phyloP scores from a whole-genome alignment of 2,797 vertebrate genomes.

The Falco peregrinus region DNA sequence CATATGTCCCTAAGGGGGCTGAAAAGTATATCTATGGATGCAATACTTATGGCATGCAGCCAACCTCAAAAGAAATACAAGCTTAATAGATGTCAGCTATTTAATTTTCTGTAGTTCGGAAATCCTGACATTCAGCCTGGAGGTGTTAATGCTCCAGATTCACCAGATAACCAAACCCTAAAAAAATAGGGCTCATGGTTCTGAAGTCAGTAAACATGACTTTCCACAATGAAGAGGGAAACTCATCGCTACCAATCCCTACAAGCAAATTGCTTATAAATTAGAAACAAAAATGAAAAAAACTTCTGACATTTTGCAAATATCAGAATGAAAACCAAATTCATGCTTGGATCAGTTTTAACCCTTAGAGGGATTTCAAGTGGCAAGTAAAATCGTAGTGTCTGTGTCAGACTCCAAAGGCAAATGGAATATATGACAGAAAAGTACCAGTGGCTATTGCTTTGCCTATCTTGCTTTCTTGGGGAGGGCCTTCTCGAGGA shows the following conservation, averaged over 20 bases:
- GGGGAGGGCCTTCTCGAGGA: not conserved
- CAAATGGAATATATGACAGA: not conserved
- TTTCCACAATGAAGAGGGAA: not conserved
- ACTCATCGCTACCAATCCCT: not conserved
- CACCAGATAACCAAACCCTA: not conserved
- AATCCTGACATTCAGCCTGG: conserved; percentile 25
- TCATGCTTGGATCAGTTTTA: not conserved
- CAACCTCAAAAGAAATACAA: conserved; percentile 19
- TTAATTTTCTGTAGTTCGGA: conserved; percentile 7
- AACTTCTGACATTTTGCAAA: not conserved
- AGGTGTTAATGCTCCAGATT: conserved; percentile 8
- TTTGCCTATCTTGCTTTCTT: not conserved
- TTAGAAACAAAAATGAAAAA: not conserved
- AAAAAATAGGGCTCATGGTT: not conserved
- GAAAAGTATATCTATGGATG: not conserved
- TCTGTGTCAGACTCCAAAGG: not conserved
- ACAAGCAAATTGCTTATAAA: not conserved
- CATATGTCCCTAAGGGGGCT: not conserved
- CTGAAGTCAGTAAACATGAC: not conserved
- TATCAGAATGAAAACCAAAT: not conserved
- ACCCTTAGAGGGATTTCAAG: not conserved
- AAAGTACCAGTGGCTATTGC: not conserved
- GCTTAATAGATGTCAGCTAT: conserved; percentile 21
- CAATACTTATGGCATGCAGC: not conserved
- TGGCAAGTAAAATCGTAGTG: not conserved